Conservation (phyloP, 1,140 invertebrate species). For the Procambarus clarkii region DNA sequence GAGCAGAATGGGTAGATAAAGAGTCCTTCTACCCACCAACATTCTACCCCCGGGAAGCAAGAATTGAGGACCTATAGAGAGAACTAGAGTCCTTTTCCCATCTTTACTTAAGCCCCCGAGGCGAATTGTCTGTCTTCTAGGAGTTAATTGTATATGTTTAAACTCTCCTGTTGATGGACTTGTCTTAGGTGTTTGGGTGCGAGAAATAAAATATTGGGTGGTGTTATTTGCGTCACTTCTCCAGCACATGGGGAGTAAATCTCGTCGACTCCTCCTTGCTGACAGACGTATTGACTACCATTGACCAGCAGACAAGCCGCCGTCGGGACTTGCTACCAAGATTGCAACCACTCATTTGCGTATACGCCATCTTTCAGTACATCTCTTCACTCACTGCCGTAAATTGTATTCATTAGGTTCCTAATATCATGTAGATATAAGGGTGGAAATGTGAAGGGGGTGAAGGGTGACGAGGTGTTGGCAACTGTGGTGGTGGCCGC, state of each 20-base stretch:
- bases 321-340: neutral
- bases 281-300: slow-evolving; percentile 36
- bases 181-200: neutral
- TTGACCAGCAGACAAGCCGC: neutral
- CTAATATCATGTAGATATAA: neutral
- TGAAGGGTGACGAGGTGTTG: slow-evolving; percentile 3
- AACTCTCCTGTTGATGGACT: no score
- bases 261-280: slow-evolving; percentile 12
- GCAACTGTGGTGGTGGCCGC: neutral
- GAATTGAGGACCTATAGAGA: neutral
- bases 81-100: neutral
- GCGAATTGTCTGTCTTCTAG: no score
- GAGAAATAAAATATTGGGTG: slow-evolving; percentile 10
- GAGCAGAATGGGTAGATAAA: no score
- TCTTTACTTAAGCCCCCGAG: no score
- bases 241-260: slow-evolving; percentile 15
- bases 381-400: neutral
- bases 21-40: neutral
- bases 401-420: neutral
- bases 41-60: neutral
- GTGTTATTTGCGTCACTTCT: slow-evolving; percentile 27
- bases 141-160: no score
- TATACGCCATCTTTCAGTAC: neutral
- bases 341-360: neutral
- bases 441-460: neutral